These are phyloP conservation scores for Rhadinocentrus ornatus DNA, from an alignment of 2,797 vertebrate genomes.

Conservation along the genomic window DNA sequence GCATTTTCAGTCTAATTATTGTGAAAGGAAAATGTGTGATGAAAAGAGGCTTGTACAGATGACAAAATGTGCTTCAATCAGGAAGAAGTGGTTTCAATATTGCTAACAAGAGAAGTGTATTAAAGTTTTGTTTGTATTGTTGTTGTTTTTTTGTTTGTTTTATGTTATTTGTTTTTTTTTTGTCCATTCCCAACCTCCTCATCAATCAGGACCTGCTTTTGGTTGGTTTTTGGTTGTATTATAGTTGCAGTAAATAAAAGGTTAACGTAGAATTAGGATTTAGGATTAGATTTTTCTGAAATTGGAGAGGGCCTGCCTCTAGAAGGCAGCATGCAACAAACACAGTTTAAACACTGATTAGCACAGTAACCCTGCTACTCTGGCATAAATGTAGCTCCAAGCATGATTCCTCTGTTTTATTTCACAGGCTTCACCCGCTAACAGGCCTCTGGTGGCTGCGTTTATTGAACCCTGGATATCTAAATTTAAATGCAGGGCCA, in stretches of 20 bases:
- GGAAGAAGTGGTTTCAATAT: neutral
- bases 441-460: constrained; percentile 35
- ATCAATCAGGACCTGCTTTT: neutral
- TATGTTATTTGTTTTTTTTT: neutral
- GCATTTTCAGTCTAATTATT: neutral
- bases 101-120: neutral
- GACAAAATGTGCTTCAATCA: constrained; percentile 8
- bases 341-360: constrained; percentile 18
- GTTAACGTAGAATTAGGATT: neutral
- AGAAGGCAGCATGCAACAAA: neutral
- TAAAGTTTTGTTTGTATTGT: neutral
- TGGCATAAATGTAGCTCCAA: constrained; percentile 9
- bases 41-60: neutral
- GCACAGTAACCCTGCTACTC: neutral
- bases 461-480: constrained; percentile 49
- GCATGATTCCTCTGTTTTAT: constrained; percentile 15
- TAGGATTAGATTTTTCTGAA: constrained; percentile 4
- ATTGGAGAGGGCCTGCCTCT: neutral
- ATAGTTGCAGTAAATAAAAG: neutral
- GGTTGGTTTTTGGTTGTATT: neutral
- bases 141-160: neutral
- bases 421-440: constrained; percentile 42
- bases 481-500: constrained; percentile 44
- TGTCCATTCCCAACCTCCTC: neutral
- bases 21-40: constrained; percentile 16